Conservation (phyloP, 2,797 vertebrate genomes). For the Setipinna tenuifilis region DNA sequence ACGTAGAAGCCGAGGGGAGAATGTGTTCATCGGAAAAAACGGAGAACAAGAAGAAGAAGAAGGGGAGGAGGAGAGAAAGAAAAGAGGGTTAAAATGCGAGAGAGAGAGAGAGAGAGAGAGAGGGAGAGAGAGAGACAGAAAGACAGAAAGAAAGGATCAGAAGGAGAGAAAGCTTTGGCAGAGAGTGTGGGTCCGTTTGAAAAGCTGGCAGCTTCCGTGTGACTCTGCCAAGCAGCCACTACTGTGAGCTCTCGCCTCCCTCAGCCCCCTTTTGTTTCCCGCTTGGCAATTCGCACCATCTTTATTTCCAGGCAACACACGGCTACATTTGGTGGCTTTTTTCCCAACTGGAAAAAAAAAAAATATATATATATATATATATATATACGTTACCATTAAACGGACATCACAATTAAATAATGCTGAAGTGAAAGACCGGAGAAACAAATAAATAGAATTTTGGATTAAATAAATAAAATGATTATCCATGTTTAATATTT, state of each 20-base stretch:
- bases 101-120: too few species aligned
- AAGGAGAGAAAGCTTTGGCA: constrained; percentile 67
- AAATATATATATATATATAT: too few species aligned
- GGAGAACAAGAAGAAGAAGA: constrained; percentile 67
- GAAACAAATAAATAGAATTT: not conserved
- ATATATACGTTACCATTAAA: constrained; percentile 5
- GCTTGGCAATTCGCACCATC: constrained; percentile 73
- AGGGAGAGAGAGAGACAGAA: constrained; percentile 29
- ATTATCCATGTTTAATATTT: not conserved
- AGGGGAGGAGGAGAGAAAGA: constrained; percentile 43
- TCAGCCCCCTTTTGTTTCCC: constrained; percentile 73
- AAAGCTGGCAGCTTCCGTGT: constrained; percentile 79
- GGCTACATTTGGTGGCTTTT: constrained; percentile 40
- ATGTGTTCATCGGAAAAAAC: constrained; percentile 59
- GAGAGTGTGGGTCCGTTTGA: constrained; percentile 73
- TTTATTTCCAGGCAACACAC: constrained; percentile 67
- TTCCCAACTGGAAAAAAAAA: constrained; percentile 34
- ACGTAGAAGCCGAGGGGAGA: constrained; percentile 53
- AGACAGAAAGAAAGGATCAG: constrained; percentile 46
- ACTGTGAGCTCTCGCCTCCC: constrained; percentile 74
- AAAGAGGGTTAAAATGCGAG: not conserved
- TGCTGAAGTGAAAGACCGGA: not conserved
- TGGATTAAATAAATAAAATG: not conserved
- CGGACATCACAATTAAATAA: constrained; percentile 2
- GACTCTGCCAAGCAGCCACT: constrained; percentile 76